Conservation (phyloP, 1,140 invertebrate genomes). For the Tetramorium alpestre region DNA sequence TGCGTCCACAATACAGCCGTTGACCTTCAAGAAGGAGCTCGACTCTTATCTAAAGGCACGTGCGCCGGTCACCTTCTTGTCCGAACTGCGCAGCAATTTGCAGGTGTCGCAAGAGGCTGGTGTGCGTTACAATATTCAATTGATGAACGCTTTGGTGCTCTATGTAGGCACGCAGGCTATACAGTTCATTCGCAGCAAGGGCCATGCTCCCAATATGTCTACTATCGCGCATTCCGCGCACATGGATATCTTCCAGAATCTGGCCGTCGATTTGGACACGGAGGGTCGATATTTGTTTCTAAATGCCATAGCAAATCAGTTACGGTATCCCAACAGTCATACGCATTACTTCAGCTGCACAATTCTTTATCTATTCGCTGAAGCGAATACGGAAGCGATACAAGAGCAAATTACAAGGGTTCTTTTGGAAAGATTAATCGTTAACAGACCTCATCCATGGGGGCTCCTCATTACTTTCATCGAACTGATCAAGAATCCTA, state of each 20-base stretch:
- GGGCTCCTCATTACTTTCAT: conserved; percentile 99
- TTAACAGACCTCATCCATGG: conserved; percentile 99
- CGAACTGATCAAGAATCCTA: conserved; percentile 99
- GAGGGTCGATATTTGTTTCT: conserved; percentile 98
- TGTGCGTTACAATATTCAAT: conserved; percentile 96
- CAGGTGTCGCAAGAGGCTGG: conserved; percentile 95
- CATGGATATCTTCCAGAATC: conserved; percentile 99
- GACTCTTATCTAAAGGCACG: conserved; percentile 98
- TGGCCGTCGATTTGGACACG: conserved; percentile 98
- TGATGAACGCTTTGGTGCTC: conserved; percentile 98
- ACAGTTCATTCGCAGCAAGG: conserved; percentile 93
- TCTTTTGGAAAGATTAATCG: conserved; percentile 97
- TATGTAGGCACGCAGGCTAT: conserved; percentile 99
- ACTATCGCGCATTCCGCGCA: conserved; percentile 98
- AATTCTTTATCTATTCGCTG: conserved; percentile 98
- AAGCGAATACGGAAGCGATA: conserved; percentile 98
- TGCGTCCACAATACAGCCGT: conserved; percentile 93
- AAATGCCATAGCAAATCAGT: conserved; percentile 99
- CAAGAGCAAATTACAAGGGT: conserved; percentile 97
- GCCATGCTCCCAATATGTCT: conserved; percentile 96
- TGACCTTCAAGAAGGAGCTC: conserved; percentile 96
- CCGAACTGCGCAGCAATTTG: conserved; percentile 95
- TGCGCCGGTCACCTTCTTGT: conserved; percentile 97
- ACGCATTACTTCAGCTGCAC: conserved; percentile 99
- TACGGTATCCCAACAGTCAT: conserved; percentile 99